Conservation (phyloP, 2,113 vertebrate genomes). For the Rhagologus leucostigma region DNA sequence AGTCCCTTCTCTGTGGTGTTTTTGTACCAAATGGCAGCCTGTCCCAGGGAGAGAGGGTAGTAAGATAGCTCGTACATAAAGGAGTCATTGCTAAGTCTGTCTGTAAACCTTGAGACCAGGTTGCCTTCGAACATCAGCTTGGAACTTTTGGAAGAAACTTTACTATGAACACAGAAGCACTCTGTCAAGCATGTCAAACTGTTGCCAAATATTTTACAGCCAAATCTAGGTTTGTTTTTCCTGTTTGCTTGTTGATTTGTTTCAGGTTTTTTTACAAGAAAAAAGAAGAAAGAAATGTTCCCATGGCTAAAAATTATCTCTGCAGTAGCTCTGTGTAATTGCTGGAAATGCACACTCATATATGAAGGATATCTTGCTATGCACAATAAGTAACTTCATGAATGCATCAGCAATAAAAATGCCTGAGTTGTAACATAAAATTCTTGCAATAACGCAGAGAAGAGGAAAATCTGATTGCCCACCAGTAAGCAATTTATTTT, state of each 20-base stretch:
- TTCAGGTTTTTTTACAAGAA: background rate
- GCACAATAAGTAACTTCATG: background rate
- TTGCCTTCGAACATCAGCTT: background rate
- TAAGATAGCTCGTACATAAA: background rate
- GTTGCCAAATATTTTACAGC: background rate
- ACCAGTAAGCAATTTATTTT: background rate
- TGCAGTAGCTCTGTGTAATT: background rate
- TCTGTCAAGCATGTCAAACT: background rate
- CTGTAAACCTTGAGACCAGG: background rate
- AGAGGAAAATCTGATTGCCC: slow-evolving; percentile 2
- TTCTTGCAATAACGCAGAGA: background rate
- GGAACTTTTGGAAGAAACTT: background rate
- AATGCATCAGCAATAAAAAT: slow-evolving; percentile 2
- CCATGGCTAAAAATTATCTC: background rate
- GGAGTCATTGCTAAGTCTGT: background rate
- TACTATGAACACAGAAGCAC: background rate
- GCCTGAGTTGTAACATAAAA: background rate
- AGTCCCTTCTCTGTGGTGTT: background rate
- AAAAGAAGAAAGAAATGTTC: background rate
- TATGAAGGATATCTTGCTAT: background rate
- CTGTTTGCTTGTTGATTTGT: background rate
- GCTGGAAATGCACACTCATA: background rate
- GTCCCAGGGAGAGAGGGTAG: background rate
- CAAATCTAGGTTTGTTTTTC: background rate
- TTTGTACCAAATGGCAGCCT: background rate